Evolutionary conservation across 2,888 invertebrate genomes (phyloP).

Genomic region (Netelia melanura): DNA sequence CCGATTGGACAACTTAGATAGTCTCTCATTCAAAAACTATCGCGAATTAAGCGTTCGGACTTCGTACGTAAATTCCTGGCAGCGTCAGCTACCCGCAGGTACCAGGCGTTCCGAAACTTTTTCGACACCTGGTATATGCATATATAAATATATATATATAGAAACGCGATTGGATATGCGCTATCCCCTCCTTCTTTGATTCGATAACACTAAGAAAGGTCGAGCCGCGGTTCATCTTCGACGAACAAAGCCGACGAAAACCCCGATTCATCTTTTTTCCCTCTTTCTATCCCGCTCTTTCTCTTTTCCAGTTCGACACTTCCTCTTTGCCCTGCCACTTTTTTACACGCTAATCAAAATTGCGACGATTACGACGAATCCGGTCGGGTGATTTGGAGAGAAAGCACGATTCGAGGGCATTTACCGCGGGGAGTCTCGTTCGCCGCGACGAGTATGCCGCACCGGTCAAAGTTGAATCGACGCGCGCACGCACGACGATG

Average conservation of each 20-base stretch:
- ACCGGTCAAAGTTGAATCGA: conserved; percentile 68
- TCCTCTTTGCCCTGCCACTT: conserved; percentile 11
- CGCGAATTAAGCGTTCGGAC: too few species aligned
- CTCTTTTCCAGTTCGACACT: not conserved
- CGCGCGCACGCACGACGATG: conserved; percentile 31
- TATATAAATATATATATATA: conserved; percentile 4
- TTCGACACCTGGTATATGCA: not conserved
- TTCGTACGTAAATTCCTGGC: too few species aligned
- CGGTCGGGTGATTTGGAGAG: not conserved
- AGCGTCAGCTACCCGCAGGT: not conserved
- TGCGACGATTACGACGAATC: not conserved
- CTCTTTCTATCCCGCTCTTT: conserved; percentile 24
- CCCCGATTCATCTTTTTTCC: conserved; percentile 11
- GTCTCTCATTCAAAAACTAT: too few species aligned
- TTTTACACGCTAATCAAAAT: not conserved
- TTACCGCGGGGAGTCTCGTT: conserved; percentile 22
- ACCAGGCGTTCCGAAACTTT: not conserved
- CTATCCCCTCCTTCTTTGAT: conserved; percentile 31
- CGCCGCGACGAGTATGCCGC: conserved; percentile 18
- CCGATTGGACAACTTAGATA: too few species aligned
- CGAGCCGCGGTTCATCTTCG: conserved; percentile 38
- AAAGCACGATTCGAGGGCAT: not conserved
- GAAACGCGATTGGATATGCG: conserved; percentile 36
- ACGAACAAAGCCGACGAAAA: conserved; percentile 47
- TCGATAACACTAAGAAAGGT: conserved; percentile 53